Percentiles rank a stretch among this genome's conserved stretches.
These are phyloP conservation scores for Agelaius phoeniceus DNA, from an alignment of 2,113 vertebrate species.

Conservation along the genomic window DNA sequence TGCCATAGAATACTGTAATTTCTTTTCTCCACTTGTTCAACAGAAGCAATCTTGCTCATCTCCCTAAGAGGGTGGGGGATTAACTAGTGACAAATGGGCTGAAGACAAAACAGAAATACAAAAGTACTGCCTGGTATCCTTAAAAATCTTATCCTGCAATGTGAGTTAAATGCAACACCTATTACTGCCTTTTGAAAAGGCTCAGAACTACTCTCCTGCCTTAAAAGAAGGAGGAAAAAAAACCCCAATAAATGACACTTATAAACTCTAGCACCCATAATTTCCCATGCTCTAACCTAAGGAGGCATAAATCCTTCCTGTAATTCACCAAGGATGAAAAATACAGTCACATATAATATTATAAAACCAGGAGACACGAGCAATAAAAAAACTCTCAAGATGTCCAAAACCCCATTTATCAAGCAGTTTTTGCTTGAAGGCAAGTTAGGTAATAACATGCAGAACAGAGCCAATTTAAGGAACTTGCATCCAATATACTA, in stretches of 20 bases:
- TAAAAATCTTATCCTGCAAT: constrained; percentile 1
- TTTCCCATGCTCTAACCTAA: not conserved
- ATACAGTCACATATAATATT: not conserved
- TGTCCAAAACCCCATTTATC: constrained; percentile 18
- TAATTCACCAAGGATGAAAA: constrained; percentile 27
- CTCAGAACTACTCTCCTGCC: not conserved
- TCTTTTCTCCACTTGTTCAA: not conserved
- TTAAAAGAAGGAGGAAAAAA: not conserved
- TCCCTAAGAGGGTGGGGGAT: not conserved
- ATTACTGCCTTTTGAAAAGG: not conserved
- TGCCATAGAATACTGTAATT: not conserved
- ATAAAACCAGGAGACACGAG: constrained; percentile 17
- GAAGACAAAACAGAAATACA: not conserved
- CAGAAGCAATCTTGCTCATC: not conserved
- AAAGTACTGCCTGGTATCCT: not conserved
- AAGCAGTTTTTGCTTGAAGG: constrained; percentile 7
- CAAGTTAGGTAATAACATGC: not conserved
- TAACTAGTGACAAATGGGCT: not conserved
- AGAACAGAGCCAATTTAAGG: not conserved
- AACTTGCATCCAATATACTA: not conserved
- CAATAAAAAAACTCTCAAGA: constrained; percentile 9
- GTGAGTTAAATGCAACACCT: not conserved
- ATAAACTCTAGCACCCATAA: not conserved
- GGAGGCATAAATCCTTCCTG: not conserved
- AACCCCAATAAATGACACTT: not conserved